These are phyloP conservation scores for Thera obeliscata DNA, from an alignment of 2,888 invertebrate genomes.

Conservation along the genomic window DNA sequence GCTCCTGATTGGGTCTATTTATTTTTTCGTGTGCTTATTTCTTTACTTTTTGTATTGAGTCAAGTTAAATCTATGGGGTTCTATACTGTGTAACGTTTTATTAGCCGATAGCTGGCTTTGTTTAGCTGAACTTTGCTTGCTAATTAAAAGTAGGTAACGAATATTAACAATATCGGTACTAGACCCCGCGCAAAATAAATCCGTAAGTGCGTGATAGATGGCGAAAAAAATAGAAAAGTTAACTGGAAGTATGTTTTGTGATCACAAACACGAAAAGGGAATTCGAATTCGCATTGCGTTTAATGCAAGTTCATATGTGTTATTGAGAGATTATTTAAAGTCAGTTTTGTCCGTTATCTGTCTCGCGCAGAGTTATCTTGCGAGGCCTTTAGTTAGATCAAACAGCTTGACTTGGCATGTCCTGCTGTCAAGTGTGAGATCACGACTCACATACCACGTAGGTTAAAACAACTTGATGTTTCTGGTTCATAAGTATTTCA, in stretches of 20 bases:
- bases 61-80: constrained; percentile 1
- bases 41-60: constrained; percentile 9
- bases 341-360: too few species aligned
- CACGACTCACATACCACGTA: constrained; percentile 43
- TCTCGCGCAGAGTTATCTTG: too few species aligned
- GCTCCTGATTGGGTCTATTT: constrained; percentile 32
- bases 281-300: too few species aligned
- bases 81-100: background rate
- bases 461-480: constrained; percentile 48
- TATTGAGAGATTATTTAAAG: too few species aligned
- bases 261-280: too few species aligned
- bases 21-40: constrained; percentile 19
- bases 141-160: constrained; percentile 5
- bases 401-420: constrained; percentile 22
- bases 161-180: background rate
- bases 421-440: constrained; percentile 42
- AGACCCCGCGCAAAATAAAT: too few species aligned
- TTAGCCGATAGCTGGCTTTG: background rate
- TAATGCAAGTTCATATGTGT: too few species aligned
- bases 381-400: constrained; percentile 8
- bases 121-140: background rate
- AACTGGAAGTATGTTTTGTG: too few species aligned
- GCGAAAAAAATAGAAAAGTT: too few species aligned
- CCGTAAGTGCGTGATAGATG: too few species aligned
- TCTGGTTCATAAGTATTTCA: constrained; percentile 36